Percentiles rank a stretch among this genome's conserved stretches.
These are phyloP conservation scores for Nephrotoma guestfalica DNA, from an alignment of 2,888 invertebrate species.

Conservation along the genomic window DNA sequence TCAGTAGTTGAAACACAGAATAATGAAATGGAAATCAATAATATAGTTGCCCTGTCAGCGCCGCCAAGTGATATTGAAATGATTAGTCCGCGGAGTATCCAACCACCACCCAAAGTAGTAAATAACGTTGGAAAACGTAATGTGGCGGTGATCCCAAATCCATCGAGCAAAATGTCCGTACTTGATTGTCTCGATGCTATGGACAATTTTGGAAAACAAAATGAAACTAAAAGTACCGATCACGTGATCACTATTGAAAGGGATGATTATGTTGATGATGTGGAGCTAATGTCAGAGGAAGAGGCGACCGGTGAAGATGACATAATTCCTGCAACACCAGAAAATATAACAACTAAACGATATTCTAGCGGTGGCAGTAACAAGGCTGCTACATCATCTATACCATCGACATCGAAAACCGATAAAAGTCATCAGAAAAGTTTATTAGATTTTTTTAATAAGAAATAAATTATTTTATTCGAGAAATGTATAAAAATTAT, in stretches of 20 bases:
- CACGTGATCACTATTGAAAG: not conserved
- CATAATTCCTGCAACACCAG: not conserved
- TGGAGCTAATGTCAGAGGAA: not conserved
- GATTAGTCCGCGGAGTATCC: not conserved
- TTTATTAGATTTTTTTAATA: slow-evolving; percentile 2
- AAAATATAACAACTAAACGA: not conserved
- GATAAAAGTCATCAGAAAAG: not conserved
- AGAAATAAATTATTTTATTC: not conserved
- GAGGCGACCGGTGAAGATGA: not conserved
- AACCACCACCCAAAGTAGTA: not conserved
- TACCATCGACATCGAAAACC: not conserved
- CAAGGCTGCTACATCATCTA: not conserved
- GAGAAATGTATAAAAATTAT: not conserved
- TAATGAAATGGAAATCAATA: not conserved
- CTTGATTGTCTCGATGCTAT: not conserved
- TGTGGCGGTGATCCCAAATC: not conserved
- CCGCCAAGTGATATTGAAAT: not conserved
- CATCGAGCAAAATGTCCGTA: not conserved
- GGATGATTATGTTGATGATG: not conserved
- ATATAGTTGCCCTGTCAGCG: not conserved
- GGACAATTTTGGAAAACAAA: not conserved
- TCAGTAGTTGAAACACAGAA: not conserved
- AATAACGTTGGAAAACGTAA: not conserved
- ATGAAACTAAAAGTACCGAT: not conserved
- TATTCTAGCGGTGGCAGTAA: not conserved